These are phyloP conservation scores for Saccostrea echinata DNA, from an alignment of 1,140 invertebrate genomes.

Conservation along the genomic window DNA sequence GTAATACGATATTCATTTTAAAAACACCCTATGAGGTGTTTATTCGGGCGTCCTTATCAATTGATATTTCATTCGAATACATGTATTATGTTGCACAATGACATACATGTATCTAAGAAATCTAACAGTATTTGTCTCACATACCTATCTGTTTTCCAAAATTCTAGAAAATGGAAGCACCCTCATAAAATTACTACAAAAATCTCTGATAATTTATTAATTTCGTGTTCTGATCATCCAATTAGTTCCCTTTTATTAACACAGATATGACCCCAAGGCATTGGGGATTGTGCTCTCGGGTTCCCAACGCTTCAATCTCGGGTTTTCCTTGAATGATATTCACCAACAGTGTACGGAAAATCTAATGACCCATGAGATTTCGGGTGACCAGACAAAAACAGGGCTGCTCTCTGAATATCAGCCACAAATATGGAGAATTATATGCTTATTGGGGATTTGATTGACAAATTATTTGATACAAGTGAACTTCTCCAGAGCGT, in stretches of 20 bases:
- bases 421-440: conserved; percentile 21
- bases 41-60: too few species aligned
- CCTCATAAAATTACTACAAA: neutral
- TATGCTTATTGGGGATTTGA: conserved; percentile 34
- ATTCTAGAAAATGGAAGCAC: neutral
- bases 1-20: too few species aligned
- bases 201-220: conserved; percentile 7
- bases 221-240: neutral
- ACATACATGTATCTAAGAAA: too few species aligned
- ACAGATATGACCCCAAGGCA: conserved; percentile 12
- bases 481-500: conserved; percentile 26
- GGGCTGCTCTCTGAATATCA: neutral
- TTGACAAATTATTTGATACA: conserved; percentile 50
- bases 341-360: conserved; percentile 43
- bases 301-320: conserved; percentile 16
- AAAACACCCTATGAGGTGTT: too few species aligned
- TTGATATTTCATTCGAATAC: too few species aligned
- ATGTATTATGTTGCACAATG: too few species aligned
- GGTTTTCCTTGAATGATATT: neutral
- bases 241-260: neutral
- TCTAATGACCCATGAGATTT: conserved; percentile 52
- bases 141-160: too few species aligned
- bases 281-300: neutral
- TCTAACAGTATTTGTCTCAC: too few species aligned
- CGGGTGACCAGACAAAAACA: conserved; percentile 35